Conservation (phyloP, 1,140 invertebrate species). For the Prorops nasuta region DNA sequence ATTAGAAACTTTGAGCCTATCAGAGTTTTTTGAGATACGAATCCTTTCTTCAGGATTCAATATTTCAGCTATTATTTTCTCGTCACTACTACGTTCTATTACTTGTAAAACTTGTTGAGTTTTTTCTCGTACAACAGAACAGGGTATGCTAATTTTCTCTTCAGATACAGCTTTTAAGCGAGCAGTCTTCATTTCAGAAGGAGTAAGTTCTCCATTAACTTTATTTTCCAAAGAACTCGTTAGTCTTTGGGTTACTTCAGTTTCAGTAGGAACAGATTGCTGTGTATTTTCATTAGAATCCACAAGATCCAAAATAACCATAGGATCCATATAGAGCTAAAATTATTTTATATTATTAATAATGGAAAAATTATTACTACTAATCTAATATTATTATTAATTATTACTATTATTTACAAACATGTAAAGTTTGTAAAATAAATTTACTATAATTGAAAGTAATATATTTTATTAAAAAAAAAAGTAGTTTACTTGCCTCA, state of each 20-base stretch:
- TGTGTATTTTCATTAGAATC: constrained; percentile 30
- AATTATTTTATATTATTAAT: constrained; percentile 4
- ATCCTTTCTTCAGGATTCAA: constrained; percentile 44
- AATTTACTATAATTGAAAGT: too few species aligned
- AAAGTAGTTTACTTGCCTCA: constrained; percentile 48
- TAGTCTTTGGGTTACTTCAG: not conserved
- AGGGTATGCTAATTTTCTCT: constrained; percentile 10
- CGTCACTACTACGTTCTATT: constrained; percentile 38
- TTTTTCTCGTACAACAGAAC: constrained; percentile 7
- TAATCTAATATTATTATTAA: too few species aligned
- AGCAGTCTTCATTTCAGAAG: constrained; percentile 28
- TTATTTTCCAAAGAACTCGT: constrained; percentile 29
- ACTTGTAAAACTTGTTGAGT: constrained; percentile 6
- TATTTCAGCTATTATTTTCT: constrained; percentile 49
- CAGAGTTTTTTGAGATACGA: constrained; percentile 43
- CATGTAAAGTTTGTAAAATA: too few species aligned
- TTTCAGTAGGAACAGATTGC: constrained; percentile 7
- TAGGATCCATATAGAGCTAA: constrained; percentile 42
- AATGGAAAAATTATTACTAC: constrained; percentile 6
- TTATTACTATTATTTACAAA: too few species aligned
- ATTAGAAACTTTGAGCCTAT: constrained; percentile 47
- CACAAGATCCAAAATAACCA: constrained; percentile 35
- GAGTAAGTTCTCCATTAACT: constrained; percentile 39
- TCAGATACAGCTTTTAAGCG: constrained; percentile 27
- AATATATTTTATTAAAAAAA: too few species aligned